These are phyloP conservation scores for Chloromyia formosa DNA, from an alignment of 2,888 invertebrate genomes.

Conservation along the genomic window DNA sequence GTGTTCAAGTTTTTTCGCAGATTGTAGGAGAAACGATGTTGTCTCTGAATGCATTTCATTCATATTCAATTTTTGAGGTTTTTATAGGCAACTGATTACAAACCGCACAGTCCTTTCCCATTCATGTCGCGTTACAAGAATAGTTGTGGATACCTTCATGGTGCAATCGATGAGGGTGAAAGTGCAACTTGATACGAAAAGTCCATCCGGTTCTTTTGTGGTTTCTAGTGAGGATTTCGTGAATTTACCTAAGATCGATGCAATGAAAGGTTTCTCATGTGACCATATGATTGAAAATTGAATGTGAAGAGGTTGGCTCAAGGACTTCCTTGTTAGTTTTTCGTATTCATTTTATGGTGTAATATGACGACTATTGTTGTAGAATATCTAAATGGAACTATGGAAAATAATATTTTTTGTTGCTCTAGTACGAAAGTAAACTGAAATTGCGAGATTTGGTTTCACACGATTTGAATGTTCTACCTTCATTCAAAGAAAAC, in stretches of 20 bases:
- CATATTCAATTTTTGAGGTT: slow-evolving; percentile 25
- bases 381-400: background rate
- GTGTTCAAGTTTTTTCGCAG: slow-evolving; percentile 5
- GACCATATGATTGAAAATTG: slow-evolving; percentile 17
- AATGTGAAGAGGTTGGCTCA: slow-evolving; percentile 42
- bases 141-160: slow-evolving; percentile 5
- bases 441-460: too few species aligned
- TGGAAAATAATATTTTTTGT: too few species aligned
- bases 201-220: slow-evolving; percentile 49
- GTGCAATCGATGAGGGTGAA: slow-evolving; percentile 45
- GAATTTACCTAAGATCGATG: slow-evolving; percentile 32
- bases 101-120: slow-evolving; percentile 27
- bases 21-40: slow-evolving; percentile 15
- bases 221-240: slow-evolving; percentile 43
- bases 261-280: slow-evolving; percentile 34
- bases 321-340: slow-evolving; percentile 48
- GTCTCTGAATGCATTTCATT: slow-evolving; percentile 18
- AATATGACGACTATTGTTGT: slow-evolving; percentile 33
- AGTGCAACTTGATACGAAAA: slow-evolving; percentile 48
- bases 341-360: slow-evolving; percentile 32
- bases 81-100: background rate
- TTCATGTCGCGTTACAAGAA: background rate
- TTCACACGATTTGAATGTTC: too few species aligned
- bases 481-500: too few species aligned
- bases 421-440: too few species aligned